phyloP scores from a whole-genome alignment of 1,140 invertebrate species.

The Ostrea edulis region DNA sequence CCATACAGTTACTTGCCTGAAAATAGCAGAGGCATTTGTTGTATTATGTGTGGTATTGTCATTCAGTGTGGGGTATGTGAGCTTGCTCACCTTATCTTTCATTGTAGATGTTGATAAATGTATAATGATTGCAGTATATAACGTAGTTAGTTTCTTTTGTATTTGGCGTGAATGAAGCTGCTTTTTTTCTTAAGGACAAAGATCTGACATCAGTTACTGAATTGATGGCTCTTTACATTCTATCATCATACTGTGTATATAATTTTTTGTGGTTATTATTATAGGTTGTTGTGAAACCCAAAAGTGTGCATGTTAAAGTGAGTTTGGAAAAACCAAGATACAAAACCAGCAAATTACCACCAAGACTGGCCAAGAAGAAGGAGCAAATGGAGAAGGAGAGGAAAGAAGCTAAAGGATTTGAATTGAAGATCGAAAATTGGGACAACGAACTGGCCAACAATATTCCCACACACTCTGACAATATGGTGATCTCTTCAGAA shows the following conservation, averaged over 20 bases:
- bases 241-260: too few species aligned
- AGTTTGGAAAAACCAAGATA: conserved; percentile 47
- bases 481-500: neutral
- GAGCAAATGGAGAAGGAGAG: conserved; percentile 74
- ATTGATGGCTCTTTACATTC: neutral
- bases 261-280: too few species aligned
- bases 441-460: conserved; percentile 78
- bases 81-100: too few species aligned
- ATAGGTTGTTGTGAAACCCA: conserved; percentile 75
- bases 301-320: conserved; percentile 65
- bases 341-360: conserved; percentile 84
- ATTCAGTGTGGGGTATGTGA: too few species aligned
- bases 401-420: conserved; percentile 40
- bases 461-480: conserved; percentile 67
- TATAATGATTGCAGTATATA: neutral
- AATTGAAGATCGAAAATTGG: conserved; percentile 77
- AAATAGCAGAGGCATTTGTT: too few species aligned
- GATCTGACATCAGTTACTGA: neutral
- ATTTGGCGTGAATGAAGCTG: too few species aligned
- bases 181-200: neutral
- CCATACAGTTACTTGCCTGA: too few species aligned
- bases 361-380: conserved; percentile 89
- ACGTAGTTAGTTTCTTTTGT: neutral
- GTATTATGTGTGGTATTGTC: too few species aligned
- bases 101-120: too few species aligned